Evolutionary conservation across 1,140 invertebrate genomes (phyloP).

Genomic region (Parapsyche elsis): DNA sequence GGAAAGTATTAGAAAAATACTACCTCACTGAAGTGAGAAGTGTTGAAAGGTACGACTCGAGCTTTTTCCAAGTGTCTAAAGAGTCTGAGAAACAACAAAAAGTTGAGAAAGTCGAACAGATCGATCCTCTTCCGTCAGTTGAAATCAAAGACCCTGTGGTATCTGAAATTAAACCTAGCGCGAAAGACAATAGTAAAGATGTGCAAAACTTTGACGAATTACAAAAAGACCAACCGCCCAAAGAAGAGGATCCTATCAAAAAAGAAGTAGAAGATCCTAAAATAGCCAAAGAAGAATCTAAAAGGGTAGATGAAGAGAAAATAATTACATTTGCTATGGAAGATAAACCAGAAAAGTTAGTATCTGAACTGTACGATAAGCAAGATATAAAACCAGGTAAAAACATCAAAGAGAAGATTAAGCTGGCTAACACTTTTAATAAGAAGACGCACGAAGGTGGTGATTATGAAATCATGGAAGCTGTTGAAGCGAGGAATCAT

Average conservation of each 20-base stretch:
- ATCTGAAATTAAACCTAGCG: constrained; percentile 11
- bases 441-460: constrained; percentile 65
- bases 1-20: constrained; percentile 68
- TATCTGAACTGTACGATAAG: constrained; percentile 59
- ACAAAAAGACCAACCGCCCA: constrained; percentile 17
- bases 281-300: constrained; percentile 62
- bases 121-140: constrained; percentile 51
- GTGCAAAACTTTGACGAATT: constrained; percentile 40
- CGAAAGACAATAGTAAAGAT: constrained; percentile 54
- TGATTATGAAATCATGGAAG: constrained; percentile 70
- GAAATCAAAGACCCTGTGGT: constrained; percentile 58
- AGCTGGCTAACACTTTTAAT: constrained; percentile 64
- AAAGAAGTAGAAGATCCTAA: constrained; percentile 58
- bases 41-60: constrained; percentile 64
- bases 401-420: constrained; percentile 67
- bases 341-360: constrained; percentile 64
- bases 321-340: constrained; percentile 65
- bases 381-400: constrained; percentile 62
- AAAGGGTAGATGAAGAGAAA: constrained; percentile 62
- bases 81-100: constrained; percentile 58
- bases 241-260: constrained; percentile 52
- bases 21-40: constrained; percentile 72
- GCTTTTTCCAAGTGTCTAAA: constrained; percentile 52
- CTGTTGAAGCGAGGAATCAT: constrained; percentile 69
- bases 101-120: constrained; percentile 55